Evolutionary conservation across 1,140 invertebrate species (phyloP).

Genomic region (Trachelipus rathkii): DNA sequence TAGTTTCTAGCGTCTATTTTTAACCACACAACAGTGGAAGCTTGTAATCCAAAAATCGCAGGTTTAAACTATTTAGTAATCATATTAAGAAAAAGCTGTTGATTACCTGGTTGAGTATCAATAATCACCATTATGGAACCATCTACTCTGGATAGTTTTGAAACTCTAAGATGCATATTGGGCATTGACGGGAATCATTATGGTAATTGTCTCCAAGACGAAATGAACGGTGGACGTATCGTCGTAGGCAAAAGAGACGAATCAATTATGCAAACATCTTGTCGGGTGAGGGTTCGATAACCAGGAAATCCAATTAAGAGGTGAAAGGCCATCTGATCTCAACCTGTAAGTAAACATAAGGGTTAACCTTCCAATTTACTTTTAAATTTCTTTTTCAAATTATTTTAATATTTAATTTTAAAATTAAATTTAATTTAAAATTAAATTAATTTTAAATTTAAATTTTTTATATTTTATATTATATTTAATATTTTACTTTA

Average conservation of each 20-base stretch:
- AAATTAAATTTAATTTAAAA: too few relatives aligned
- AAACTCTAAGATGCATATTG: conserved; percentile 62
- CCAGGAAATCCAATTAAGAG: conserved; percentile 86
- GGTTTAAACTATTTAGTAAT: too few relatives aligned
- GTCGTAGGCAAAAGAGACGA: conserved; percentile 87
- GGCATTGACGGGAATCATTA: conserved; percentile 92
- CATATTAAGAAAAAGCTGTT: too few relatives aligned
- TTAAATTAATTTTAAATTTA: too few relatives aligned
- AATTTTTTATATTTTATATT: too few relatives aligned
- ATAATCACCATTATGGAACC: conserved; percentile 62
- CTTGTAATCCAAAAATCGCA: too few relatives aligned
- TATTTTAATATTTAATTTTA: too few relatives aligned
- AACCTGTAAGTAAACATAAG: conserved; percentile 77
- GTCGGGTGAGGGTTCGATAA: conserved; percentile 85
- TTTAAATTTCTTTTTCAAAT: too few relatives aligned
- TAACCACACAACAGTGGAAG: too few relatives aligned
- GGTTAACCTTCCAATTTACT: too few relatives aligned
- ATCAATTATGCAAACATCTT: conserved; percentile 87
- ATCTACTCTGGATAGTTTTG: conserved; percentile 84
- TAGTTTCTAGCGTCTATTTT: too few relatives aligned
- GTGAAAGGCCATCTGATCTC: conserved; percentile 92
- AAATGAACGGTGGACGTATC: conserved; percentile 93
- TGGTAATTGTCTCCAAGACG: conserved; percentile 87
- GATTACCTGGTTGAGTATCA: conserved; percentile 50
- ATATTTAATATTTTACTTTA: too few relatives aligned